phyloP scores from a whole-genome alignment of 92 coral and sea anemone species.

The Heliopora coerulea region DNA sequence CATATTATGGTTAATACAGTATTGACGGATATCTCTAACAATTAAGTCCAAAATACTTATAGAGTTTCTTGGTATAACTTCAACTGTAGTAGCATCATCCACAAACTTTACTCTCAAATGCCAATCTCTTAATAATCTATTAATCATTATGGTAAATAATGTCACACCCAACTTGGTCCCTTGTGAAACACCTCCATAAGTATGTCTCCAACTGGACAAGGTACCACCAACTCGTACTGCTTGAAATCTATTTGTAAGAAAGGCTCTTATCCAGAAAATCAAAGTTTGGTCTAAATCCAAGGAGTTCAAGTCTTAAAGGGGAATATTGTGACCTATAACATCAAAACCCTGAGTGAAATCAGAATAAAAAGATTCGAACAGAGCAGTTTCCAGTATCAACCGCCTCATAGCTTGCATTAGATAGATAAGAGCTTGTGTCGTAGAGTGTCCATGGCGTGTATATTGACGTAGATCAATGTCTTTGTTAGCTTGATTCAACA shows the following conservation, averaged over 20 bases:
- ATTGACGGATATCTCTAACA: slow-evolving; percentile 23
- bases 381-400: slow-evolving; percentile 6
- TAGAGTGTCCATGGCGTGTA: no score
- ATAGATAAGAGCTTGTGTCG: slow-evolving; percentile 34
- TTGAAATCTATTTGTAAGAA: slow-evolving; percentile 20
- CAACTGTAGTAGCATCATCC: slow-evolving; percentile 24
- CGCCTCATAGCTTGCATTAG: slow-evolving; percentile 15
- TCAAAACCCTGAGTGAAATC: slow-evolving; percentile 42
- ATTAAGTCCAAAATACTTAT: slow-evolving; percentile 9
- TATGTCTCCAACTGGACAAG: slow-evolving; percentile 19
- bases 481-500: slow-evolving; percentile 17
- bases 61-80: slow-evolving; percentile 30
- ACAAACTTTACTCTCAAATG: slow-evolving; percentile 1
- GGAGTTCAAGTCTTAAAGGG: not conserved
- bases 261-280: not conserved
- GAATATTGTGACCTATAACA: slow-evolving; percentile 35
- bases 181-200: slow-evolving; percentile 20
- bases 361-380: slow-evolving; percentile 32
- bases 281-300: slow-evolving; percentile 11
- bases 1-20: slow-evolving; percentile 5
- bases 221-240: not conserved
- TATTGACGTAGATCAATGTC: no score
- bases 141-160: slow-evolving; percentile 16
- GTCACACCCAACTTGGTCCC: slow-evolving; percentile 26
- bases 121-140: slow-evolving; percentile 7